Base-by-base conservation (phyloP, 2,113 vertebrate genomes). In the Tragelaphus scriptus region DNA sequence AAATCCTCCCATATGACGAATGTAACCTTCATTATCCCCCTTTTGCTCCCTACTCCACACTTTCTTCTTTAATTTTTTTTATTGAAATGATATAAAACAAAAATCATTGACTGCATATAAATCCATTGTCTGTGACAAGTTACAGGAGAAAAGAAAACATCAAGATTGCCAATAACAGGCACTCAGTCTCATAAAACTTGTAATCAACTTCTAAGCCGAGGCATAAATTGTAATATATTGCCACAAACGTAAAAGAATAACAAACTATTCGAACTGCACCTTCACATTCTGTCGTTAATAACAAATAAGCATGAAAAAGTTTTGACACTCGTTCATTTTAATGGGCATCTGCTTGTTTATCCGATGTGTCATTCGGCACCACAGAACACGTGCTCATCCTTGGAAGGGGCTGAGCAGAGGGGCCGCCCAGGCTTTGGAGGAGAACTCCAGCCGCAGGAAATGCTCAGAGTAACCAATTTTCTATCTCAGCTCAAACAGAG, bases 41-140 rank as follows among this genome's bases (percentile, higher is more conserved):
- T 63, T 71, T 79, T 28, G 6, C 75, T 97, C 7, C 6, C 51
- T 89, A 7, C 14, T 84, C 96, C 53, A 98, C 80, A 95, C 68
- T 92, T 95, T 91, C 75, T 96, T 97, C 91, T 96, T 98, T 97
- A 95, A 98, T 96, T 97, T 96, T 97, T 97, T 98, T 86, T 97
- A 97, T 95, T 96, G 94, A 96, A 98, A 98, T 93, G 97, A 86
- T 98, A 94, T 97, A 97, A 98, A 98, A 98, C 77, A 98, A 98
- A 98, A 97, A 95, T 98, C 95, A 97, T 95, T 95, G 94, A 91
- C 96, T 97, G 77, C 95, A 75, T 98, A 95, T 98, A 98, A 98
- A 98, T 98, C 98, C 98, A 92, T 84, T 98, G 96, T 55, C 97
- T 99, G 96, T 98, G 96, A 98, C 97, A 97, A 85, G 82, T 98